A percentile compares a stretch with the other conserved stretches of the same genome.
These are phyloP conservation scores for Origma solitaria DNA, from an alignment of 2,113 vertebrate genomes.

Conservation along the genomic window DNA sequence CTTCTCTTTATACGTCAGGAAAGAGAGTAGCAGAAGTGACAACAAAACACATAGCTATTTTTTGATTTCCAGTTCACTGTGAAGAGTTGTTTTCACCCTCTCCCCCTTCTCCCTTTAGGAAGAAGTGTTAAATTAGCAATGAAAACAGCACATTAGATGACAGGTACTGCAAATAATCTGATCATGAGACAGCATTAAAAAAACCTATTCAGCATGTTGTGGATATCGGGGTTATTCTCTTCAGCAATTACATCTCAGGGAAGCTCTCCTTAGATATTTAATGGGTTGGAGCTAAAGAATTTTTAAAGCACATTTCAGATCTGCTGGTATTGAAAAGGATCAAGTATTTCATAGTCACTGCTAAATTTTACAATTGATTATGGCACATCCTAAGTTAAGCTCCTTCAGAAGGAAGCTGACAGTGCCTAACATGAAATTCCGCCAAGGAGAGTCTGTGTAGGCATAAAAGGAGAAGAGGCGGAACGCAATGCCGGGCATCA, in stretches of 20 bases:
- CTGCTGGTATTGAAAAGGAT: background rate
- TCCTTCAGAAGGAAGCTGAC: background rate
- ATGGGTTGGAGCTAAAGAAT: background rate
- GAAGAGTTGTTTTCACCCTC: slow-evolving; percentile 26
- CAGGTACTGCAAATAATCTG: slow-evolving; percentile 30
- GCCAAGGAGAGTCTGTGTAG: slow-evolving; percentile 16
- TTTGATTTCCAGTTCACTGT: slow-evolving; percentile 41
- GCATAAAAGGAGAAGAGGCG: slow-evolving; percentile 42
- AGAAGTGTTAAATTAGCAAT: slow-evolving; percentile 53
- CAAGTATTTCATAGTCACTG: background rate
- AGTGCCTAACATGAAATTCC: background rate
- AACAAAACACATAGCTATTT: slow-evolving; percentile 17
- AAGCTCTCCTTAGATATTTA: slow-evolving; percentile 8
- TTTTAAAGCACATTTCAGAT: background rate
- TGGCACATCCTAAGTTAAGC: background rate
- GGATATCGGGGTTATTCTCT: background rate
- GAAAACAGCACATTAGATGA: slow-evolving; percentile 30
- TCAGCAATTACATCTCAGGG: background rate
- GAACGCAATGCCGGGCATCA: slow-evolving; percentile 42
- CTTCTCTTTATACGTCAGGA: background rate
- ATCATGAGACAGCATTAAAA: slow-evolving; percentile 38
- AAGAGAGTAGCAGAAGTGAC: slow-evolving; percentile 12
- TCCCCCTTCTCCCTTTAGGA: background rate
- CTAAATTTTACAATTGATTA: slow-evolving; percentile 46
- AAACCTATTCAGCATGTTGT: background rate